Evolutionary conservation across 2,113 vertebrate genomes (phyloP), one percentile per base, ranked within the genome.

Genomic region (Myxocyprinus asiaticus): DNA sequence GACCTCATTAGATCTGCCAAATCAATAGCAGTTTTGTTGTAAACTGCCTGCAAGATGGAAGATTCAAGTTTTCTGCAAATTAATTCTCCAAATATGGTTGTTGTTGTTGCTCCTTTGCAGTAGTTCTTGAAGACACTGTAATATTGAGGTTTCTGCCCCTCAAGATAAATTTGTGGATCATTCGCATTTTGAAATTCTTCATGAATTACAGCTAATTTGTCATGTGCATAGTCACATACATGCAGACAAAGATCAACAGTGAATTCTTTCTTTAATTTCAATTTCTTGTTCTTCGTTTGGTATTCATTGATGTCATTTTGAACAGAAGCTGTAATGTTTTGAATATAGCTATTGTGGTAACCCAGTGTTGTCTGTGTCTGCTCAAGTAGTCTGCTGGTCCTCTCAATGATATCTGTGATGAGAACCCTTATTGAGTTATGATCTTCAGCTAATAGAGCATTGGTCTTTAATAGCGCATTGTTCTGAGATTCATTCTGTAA

Each of bases 111-210:
- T 33, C 85, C 91, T 69, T 89, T 77, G 53, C 87, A 90, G 47
- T 83, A 89, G 22, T 88, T 91, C 78, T 83, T 85, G 80, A 91
- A 92, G 66, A 87, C 85, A 44, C 56, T 85, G 12, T 87, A 89
- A n/a, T 88, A 94, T 45, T 91, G 84, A n/a, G 86, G 63, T 81
- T 82, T 90, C 78, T 90, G 92, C 17, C 11, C 87, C 11, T 56
- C 22, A 45, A 93, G 85, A 53, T 92, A 92, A 5, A 11, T 5
- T 0, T 4, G 1, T 7, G 92, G 91, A 70, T 93, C 67, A n/a
- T 91, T 92, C 43, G 83, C 84, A 45, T 0, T 75, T 53, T 1
- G 80, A 67, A 90, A 94, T 0, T 47, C 71, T 0, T 0, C 0
- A 0, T 91, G 90, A 66, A 92, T 87, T 22, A 61, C 51, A 33